Conservation (phyloP, 1,140 invertebrate species). For the Goniozus legneri region DNA sequence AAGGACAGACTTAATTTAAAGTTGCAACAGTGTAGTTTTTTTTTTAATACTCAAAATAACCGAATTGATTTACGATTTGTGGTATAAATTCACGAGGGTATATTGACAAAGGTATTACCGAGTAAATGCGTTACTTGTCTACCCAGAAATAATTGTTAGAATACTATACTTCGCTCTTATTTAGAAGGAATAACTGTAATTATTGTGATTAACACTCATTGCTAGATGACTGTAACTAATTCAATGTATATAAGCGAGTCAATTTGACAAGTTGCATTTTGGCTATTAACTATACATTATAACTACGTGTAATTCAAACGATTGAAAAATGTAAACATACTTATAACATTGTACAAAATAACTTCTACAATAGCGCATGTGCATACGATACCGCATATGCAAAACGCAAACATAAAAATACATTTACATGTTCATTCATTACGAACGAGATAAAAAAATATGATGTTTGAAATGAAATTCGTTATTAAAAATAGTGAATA, state of each 20-base stretch:
- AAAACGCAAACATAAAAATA: too few species aligned
- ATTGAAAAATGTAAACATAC: constrained; percentile 14
- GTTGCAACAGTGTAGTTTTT: background rate
- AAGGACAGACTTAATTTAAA: too few species aligned
- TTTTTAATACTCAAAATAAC: background rate
- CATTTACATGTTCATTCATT: constrained; percentile 1
- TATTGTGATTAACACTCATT: constrained; percentile 25
- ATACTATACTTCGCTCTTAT: constrained; percentile 19
- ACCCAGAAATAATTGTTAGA: constrained; percentile 21
- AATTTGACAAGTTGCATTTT: constrained; percentile 29
- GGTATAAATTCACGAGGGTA: background rate
- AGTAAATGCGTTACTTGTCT: constrained; percentile 25
- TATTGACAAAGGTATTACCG: constrained; percentile 23
- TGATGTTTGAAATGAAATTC: background rate
- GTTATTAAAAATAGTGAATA: too few species aligned
- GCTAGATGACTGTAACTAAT: constrained; percentile 22
- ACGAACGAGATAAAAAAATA: background rate
- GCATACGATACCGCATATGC: too few species aligned
- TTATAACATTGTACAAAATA: constrained; percentile 18
- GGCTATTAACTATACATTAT: constrained; percentile 24
- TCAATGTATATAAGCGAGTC: constrained; percentile 24
- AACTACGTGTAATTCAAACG: constrained; percentile 17
- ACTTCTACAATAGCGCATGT: constrained; percentile 7
- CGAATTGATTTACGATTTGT: too few species aligned
- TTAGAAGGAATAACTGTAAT: constrained; percentile 27